A percentile compares a stretch with the other conserved stretches of the same genome.
Conservation (phyloP, 2,888 invertebrate genomes). For the Ditylenchus weischeri region DNA sequence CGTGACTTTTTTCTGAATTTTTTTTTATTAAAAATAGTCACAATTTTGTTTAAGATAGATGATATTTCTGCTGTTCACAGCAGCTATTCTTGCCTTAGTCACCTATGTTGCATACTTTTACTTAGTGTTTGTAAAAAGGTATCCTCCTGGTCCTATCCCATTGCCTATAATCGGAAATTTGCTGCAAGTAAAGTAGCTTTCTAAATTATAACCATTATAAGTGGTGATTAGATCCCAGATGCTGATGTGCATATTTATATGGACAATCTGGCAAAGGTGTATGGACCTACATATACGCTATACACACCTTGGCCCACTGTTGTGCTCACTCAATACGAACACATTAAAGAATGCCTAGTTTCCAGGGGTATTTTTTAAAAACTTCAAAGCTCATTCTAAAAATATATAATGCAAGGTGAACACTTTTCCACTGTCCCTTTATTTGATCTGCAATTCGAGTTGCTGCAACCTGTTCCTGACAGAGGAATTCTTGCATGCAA, state of each 20-base stretch:
- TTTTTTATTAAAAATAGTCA: no score
- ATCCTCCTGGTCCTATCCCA: slow-evolving; percentile 2
- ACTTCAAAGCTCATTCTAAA: not conserved
- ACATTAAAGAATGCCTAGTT: slow-evolving; percentile 2
- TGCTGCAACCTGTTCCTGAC: slow-evolving; percentile 1
- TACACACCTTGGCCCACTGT: slow-evolving; percentile 3
- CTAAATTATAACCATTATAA: not conserved
- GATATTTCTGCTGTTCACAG: slow-evolving; percentile 1
- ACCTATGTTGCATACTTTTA: not conserved
- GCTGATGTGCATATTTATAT: slow-evolving; percentile 6
- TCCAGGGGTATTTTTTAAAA: not conserved
- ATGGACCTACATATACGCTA: not conserved
- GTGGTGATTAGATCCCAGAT: not conserved
- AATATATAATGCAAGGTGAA: not conserved
- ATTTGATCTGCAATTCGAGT: not conserved
- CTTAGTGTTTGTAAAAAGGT: not conserved
- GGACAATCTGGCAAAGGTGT: not conserved
- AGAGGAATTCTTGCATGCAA: slow-evolving; percentile 5
- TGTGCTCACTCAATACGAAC: slow-evolving; percentile 1
- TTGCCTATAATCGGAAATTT: slow-evolving; percentile 3
- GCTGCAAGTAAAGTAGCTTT: not conserved
- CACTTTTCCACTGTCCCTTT: not conserved
- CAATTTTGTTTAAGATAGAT: no score
- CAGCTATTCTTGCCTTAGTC: not conserved
- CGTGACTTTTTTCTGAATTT: no score